Evolutionary conservation across 2,797 vertebrate species (phyloP).

Genomic region (Meriones psammophilus): DNA sequence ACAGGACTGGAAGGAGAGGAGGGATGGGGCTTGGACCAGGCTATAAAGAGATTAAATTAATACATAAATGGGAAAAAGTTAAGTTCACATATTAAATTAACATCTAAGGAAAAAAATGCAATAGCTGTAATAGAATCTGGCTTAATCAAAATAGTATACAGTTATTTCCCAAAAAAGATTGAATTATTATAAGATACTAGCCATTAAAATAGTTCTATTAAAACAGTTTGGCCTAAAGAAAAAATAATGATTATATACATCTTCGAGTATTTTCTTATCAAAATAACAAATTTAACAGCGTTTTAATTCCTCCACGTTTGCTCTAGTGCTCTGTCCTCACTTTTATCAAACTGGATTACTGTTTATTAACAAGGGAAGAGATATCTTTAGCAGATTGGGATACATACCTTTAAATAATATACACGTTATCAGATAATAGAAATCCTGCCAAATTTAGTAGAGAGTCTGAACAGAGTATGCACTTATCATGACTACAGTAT

Average conservation of each 20-base stretch:
- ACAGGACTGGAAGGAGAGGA: too few species aligned
- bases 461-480: neutral
- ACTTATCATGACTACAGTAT: constrained; percentile 2
- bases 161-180: constrained; percentile 38
- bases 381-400: neutral
- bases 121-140: neutral
- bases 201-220: neutral
- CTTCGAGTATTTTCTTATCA: neutral
- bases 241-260: neutral
- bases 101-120: neutral
- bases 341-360: neutral
- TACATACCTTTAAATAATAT: neutral
- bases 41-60: too few species aligned
- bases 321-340: neutral
- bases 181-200: constrained; percentile 34
- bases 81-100: too few species aligned
- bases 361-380: neutral
- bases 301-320: neutral
- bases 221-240: neutral
- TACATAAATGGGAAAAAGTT: too few species aligned
- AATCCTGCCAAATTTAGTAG: neutral
- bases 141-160: neutral
- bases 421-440: neutral
- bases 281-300: neutral
- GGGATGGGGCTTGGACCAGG: too few species aligned